Base-by-base conservation (phyloP, 2,888 invertebrate species). In the Exocentrus adspersus region DNA sequence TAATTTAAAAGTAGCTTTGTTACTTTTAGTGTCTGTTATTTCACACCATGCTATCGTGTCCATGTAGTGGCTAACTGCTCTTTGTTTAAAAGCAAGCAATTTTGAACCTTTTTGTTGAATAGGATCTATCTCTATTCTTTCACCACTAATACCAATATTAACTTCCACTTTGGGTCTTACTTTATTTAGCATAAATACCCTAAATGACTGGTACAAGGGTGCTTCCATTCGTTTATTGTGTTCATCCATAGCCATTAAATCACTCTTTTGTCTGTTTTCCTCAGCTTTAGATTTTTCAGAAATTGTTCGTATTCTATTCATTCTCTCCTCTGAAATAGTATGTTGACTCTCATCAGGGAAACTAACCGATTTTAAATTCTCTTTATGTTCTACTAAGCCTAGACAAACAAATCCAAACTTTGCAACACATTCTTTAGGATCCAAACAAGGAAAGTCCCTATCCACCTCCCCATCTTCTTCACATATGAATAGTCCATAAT, bases 381-480 rank as follows among this genome's bases (percentile, higher is more conserved):
- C 81, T 74, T 87, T 88, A 67, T 91, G 87, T 80, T 95, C 94
- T 0, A 96, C 92, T 12, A 98, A 85, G 3, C 97, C 97, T 10
- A 98, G 86, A 74, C 92, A 92, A 9, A 89, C 89, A 80, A 98
- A 97, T 21, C 95, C 95, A 82, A 97, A 98, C 82, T 97, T 97
- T 0, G 93, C 92, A 72, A 97, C 93, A 1, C 92, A 91, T 82
- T 98, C 97, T 65, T 89, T 88, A 10, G 91, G 87, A 79, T 97
- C 96, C 9, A 98, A 85, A 72, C 93, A 92, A 0, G 97, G 97
- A 80, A 98, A 97, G 75, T 96, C 97, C 83, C 89, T 88, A 82
- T 96, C 96, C 1, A 95, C 92, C 84, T 97, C 97, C 1, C 97
- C 98, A 79, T 97, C 96, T 77, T 98, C 97, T 83, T 98, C 98